A percentile compares a stretch with the other conserved stretches of the same genome.
Evolutionary conservation across 2,888 invertebrate genomes (phyloP).

Genomic region (Nomada goodeniana): DNA sequence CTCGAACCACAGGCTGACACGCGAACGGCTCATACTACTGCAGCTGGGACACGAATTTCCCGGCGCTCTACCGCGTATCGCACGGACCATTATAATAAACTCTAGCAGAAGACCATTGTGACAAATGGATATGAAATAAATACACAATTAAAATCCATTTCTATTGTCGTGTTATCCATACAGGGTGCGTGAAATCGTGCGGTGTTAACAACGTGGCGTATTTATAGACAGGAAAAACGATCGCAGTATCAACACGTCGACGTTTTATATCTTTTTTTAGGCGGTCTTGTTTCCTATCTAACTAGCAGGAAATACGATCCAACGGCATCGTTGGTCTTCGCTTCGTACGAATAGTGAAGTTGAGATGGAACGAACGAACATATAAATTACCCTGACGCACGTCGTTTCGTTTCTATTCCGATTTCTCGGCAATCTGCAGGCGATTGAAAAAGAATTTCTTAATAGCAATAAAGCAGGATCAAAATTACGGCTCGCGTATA

Average conservation of each 20-base stretch:
- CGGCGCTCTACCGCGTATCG: constrained; percentile 32
- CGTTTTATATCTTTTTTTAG: not conserved
- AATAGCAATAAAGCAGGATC: no score
- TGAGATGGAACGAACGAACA: no score
- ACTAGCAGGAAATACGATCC: no score
- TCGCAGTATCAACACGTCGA: constrained; percentile 1
- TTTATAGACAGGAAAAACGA: constrained; percentile 36
- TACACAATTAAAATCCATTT: constrained; percentile 60
- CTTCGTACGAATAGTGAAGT: no score
- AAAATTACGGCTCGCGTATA: not conserved
- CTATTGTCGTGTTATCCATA: constrained; percentile 63
- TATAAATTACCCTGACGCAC: no score
- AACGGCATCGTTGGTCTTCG: no score
- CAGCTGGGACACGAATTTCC: constrained; percentile 17
- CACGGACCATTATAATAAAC: not conserved
- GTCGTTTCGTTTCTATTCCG: no score
- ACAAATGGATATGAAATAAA: constrained; percentile 30
- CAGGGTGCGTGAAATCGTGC: constrained; percentile 33
- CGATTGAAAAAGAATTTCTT: no score
- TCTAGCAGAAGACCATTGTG: no score
- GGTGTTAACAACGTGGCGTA: constrained; percentile 48
- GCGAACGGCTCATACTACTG: constrained; percentile 36
- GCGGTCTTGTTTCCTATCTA: no score
- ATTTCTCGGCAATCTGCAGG: no score
- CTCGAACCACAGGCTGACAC: not conserved